A percentile compares a stretch with the other conserved stretches of the same genome.
phyloP scores from a whole-genome alignment of 2,797 vertebrate species.

The Macropodus opercularis region DNA sequence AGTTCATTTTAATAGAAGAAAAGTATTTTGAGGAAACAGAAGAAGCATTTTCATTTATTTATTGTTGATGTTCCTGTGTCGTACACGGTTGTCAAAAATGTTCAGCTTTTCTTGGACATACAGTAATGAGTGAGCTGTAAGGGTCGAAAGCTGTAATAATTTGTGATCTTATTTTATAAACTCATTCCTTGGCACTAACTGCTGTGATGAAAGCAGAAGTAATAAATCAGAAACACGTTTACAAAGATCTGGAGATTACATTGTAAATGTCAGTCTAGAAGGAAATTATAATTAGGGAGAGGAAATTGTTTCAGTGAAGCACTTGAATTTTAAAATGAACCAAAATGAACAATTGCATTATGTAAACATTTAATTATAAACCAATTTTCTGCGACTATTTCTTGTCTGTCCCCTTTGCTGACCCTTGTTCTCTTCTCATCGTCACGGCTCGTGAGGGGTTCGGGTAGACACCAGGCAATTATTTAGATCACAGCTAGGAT shows the following conservation, averaged over 20 bases:
- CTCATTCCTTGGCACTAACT: constrained; percentile 91
- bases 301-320: constrained; percentile 96
- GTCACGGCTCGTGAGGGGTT: constrained; percentile 50
- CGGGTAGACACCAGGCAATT: constrained; percentile 41
- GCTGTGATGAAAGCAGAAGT: constrained; percentile 92
- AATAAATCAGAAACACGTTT: constrained; percentile 95
- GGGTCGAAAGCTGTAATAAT: constrained; percentile 95
- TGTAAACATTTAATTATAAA: constrained; percentile 96
- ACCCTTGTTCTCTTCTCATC: constrained; percentile 64
- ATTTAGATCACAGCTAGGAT: constrained; percentile 5
- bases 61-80: constrained; percentile 84
- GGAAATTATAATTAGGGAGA: constrained; percentile 98
- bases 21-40: constrained; percentile 72
- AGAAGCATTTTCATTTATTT: constrained; percentile 76
- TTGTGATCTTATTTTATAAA: constrained; percentile 96
- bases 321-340: constrained; percentile 94
- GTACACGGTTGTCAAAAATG: constrained; percentile 88
- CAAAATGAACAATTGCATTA: constrained; percentile 86
- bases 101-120: constrained; percentile 90
- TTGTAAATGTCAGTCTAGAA: constrained; percentile 95
- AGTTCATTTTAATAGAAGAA: constrained; percentile 68
- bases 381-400: constrained; percentile 87
- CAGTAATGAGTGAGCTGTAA: constrained; percentile 91
- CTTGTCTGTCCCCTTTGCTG: constrained; percentile 56
- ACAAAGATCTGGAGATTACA: constrained; percentile 88